Conservation (phyloP, 2,113 vertebrate species). For the Cynopterus brachyotis region DNA sequence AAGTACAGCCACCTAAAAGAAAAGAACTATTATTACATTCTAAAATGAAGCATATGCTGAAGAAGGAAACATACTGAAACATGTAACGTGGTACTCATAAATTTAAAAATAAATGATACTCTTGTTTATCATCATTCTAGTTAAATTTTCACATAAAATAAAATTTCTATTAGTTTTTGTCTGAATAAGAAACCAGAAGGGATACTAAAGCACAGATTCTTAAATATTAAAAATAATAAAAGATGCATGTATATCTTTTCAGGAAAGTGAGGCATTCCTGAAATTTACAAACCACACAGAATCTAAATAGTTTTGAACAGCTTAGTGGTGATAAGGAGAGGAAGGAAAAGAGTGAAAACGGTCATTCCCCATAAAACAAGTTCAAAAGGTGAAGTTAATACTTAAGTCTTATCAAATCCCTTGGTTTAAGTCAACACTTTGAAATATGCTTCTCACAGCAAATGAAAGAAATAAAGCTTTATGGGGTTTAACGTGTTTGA, state of each 20-base stretch:
- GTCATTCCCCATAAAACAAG: neutral
- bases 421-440: neutral
- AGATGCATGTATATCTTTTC: neutral
- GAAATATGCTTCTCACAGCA: neutral
- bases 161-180: slow-evolving; percentile 1
- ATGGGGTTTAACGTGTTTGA: neutral
- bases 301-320: neutral
- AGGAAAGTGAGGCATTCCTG: neutral
- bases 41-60: neutral
- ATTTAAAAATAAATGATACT: neutral
- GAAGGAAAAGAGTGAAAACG: neutral
- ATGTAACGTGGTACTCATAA: neutral
- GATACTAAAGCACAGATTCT: neutral
- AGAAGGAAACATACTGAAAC: neutral
- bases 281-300: neutral
- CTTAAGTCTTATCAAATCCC: neutral
- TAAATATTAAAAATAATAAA: neutral
- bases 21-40: neutral
- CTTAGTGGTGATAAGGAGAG: neutral
- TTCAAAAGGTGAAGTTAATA: neutral
- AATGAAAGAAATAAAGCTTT: neutral
- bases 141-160: slow-evolving; percentile 60
- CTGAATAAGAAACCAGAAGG: neutral
- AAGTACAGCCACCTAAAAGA: slow-evolving; percentile 92
- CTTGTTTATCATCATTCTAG: neutral